Evolutionary conservation across 2,888 invertebrate species (phyloP), one percentile per base, ranked within the genome.

Genomic region (Polydrusus cervinus): DNA sequence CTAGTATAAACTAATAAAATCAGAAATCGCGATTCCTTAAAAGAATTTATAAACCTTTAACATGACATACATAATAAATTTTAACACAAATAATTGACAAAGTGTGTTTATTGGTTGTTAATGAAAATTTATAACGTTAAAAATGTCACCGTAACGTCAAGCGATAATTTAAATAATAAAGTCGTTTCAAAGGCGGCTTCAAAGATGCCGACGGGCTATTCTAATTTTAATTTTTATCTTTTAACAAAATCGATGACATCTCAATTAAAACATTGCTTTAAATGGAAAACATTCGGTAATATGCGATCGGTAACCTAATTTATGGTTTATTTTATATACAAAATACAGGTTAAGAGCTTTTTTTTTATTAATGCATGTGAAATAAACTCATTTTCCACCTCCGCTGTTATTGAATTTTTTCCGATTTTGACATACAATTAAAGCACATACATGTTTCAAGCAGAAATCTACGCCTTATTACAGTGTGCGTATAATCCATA

Each of bases 41-140:
- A 64, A 69, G 68, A 68, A 61, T 60, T 53, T 53, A 38, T 67
- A 51, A 57, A 67, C 70, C 62, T 68, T 40, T 34, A 34, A 11
- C 34, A 70, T 45, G 47, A 40, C 16, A 45, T 18, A 40, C 16
- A 45, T 18, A 16, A 65, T 75, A 68, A 71, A 75, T 71, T 49
- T 68, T 47, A 53, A 62, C 30, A 55, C 68, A 75, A 75, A 75
- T 66, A 75, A 75, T 71, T 71, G 75, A 75, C 75, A 67, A 71
- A 71, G 60, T 66, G 62, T 45, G 66, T 51, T 45, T 55, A 67
- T 67, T 66, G 57, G 61, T 74, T 43, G 74, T 75, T 75, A 75
- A 75, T 75, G 75, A 75, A 75, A 75, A 75, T 75, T 75, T 75
- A 75, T 68, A 49, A 75, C 71, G 43, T 53, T 38, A 45, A 70